Base-by-base conservation (phyloP, 1,140 invertebrate genomes). In the Hydropsyche tenuis region DNA sequence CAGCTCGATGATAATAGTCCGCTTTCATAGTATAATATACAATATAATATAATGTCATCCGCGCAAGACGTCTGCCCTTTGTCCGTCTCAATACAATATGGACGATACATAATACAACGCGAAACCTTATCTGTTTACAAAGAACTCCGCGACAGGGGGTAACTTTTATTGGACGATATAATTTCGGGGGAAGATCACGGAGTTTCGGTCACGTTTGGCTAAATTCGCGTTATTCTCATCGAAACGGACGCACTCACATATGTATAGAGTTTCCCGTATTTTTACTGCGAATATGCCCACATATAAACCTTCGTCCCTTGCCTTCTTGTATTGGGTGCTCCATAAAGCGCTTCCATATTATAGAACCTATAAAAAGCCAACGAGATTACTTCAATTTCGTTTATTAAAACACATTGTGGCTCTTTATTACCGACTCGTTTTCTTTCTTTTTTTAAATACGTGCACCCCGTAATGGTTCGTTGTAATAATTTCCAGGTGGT, bases 91-190 rank as follows among this genome's bases (percentile, higher is more conserved):
- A 68, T 68, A 37, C 30, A 37, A 37, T 37, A 37, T 9, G n/a
- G n/a, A 37, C 30, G 30, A 9, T 4, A 37, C 9, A 37, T n/a
- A 9, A 37, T 37, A 37, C 9, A 37, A 37, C 9, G 23, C 20
- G 43, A 70, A 70, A 70, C 30, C 51, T 56, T 70, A 70, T 70
- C 68, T 20, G 48, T 68, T 68, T 68, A 51, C 45, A 48, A 48
- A 68, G 45, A 68, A 70, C 12, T 56, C 66, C 18, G 68, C 22
- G 30, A 56, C 23, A 23, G 46, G 18, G 63, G 46, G 43, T 48
- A 53, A 42, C 27, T 23, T 23, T 30, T 51, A 37, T 53, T 69
- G 45, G 48, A 25, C 12, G 45, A 69, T 45, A 48, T 69, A 51
- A 69, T 69, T 48, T 69, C 12, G 66, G 46, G 23, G 22, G 18